Base-by-base conservation (phyloP, 2,797 vertebrate genomes). In the Carcharodon carcharias region DNA sequence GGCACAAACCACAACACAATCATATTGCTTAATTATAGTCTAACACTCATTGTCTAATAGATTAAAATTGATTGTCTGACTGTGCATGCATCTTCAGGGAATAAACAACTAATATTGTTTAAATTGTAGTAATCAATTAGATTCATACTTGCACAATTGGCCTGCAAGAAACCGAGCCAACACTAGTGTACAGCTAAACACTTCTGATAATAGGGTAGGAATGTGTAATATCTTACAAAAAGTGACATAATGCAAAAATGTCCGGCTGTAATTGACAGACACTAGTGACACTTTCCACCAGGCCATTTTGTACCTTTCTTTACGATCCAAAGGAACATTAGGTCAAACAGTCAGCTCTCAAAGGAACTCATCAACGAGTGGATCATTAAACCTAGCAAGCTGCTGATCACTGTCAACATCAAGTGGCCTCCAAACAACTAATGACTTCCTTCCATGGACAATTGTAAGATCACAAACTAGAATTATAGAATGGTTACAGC, bases 51-150 rank as follows among this genome's bases (percentile, higher is more conserved):
- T 95, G 67, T 56, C 94, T 77, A 95, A 95, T 77, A 95, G 94
- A 95, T 95, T 71, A 95, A 95, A 95, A 95, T 95, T 71, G 94
- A 95, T 95, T 56, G 94, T 73, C 67, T 69, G 12, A 95, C 94
- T 95, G 54, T 9, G 12, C 31, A n/a, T 50, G 4, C 28, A 73
- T 71, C 67, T 95, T 71, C 28, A 77, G 94, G 94, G 94, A 58
- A 45, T 3, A 95, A 77, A 54, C 45, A 54, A 77, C 69, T 95
- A 77, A 95, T 95, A 95, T 71, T 71, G 69, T 95, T 95, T 77
- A 77, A 95, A 77, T 95, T 95, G 28, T 54, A 77, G 69, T 16
- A 35, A 73, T 77, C 69, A 95, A 56, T 95, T 95, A 54, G 8
- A 95, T 95, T 95, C 50, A 71, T 58, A 73, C 95, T 77, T 58